These are phyloP conservation scores for Oxycera nigricornis DNA, from an alignment of 2,888 invertebrate species.

Conservation along the genomic window DNA sequence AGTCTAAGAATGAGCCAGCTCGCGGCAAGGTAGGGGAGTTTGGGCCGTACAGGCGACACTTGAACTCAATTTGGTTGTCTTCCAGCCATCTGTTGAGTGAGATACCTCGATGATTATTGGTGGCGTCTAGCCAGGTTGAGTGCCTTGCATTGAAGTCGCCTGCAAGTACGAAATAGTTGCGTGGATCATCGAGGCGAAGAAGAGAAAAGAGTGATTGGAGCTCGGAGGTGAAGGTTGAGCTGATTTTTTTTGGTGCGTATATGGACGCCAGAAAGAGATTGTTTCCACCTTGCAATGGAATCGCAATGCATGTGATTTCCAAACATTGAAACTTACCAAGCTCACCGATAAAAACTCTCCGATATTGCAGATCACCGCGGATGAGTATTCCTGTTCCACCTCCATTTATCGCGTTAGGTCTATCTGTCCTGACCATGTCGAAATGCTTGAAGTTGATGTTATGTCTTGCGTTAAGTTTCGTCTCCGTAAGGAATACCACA, in stretches of 20 bases:
- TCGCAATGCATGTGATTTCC: not conserved
- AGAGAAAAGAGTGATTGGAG: no score
- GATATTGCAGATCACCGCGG: not conserved
- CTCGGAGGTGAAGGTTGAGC: no score
- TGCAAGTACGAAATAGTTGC: no score
- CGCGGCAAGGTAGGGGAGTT: no score
- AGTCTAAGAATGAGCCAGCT: no score
- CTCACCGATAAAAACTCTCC: not conserved
- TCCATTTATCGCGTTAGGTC: not conserved
- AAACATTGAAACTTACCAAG: not conserved
- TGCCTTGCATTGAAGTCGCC: no score
- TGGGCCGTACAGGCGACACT: no score
- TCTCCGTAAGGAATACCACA: not conserved
- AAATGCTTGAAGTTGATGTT: not conserved
- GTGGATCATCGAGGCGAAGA: no score
- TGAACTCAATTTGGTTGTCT: no score
- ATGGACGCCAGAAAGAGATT: not conserved
- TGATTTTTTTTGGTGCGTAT: not conserved
- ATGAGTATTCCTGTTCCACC: not conserved
- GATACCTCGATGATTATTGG: no score
- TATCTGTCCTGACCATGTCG: not conserved
- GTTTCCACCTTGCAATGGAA: not conserved
- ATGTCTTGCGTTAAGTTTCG: not conserved
- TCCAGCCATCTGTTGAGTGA: no score
- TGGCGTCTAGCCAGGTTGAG: no score